Evolutionary conservation across 2,113 vertebrate genomes (phyloP), one percentile per base, ranked within the genome.

Genomic region (Pandion haliaetus): DNA sequence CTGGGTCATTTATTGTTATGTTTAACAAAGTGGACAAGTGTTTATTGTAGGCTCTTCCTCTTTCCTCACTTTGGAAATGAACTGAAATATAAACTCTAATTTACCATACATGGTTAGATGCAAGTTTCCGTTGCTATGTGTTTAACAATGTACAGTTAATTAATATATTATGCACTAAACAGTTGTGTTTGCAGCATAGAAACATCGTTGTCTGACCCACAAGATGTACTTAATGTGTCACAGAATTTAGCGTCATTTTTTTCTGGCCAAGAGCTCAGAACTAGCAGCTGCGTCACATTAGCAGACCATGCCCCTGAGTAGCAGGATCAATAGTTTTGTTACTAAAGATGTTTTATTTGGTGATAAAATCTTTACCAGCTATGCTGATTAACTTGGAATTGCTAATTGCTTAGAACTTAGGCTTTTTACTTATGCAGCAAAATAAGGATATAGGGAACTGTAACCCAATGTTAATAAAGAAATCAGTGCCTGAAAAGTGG

Each of bases 1-100:
- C 31, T 92, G 67, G 59, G n/a, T 82, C 83, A 40, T 96, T 95
- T 95, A 86, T 61, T 93, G 90, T 86, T 82, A 67, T 93, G 61
- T 96, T 96, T 94, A 96, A 81, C 76, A 88, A 94, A 95, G 52
- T 57, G 80, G 93, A 95, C 92, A 95, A 95, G 86, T 95, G 90
- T 95, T 97, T 97, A 94, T 65, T 91, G 83, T 71, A 91, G 73
- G 36, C 49, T 88, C 55, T 97, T 97, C 88, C 86, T 94, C 79
- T 90, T 93, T 59, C 44, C 2, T 29, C 84, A 32, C 71, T 73
- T 94, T 34, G 55, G 69, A 95, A 93, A 86, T 38, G 44, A 84
- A 45, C 67, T 74, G 77, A 91, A 95, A 95, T 78, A 69, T 67
- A 77, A 95, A 88, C 85, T 69, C 17, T 69, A 54, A 21, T 76